Evolutionary conservation across 2,113 vertebrate genomes (phyloP).

Genomic region (Cynocephalus volans): DNA sequence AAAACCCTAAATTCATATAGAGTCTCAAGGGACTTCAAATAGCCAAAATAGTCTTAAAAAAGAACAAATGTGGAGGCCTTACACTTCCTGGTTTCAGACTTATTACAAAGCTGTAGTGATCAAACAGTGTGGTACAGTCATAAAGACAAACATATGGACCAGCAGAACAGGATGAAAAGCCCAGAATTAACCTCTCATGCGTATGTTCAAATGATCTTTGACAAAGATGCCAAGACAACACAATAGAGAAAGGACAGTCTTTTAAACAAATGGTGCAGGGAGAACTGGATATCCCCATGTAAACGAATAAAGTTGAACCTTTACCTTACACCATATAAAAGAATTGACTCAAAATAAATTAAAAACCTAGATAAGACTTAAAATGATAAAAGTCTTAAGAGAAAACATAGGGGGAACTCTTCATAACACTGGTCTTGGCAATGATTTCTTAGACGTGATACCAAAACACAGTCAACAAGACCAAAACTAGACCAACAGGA

Average conservation of each 20-base stretch:
- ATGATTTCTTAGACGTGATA: background rate
- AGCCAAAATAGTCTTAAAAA: background rate
- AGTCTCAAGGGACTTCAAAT: background rate
- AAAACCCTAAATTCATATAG: background rate
- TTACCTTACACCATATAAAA: no score
- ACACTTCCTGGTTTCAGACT: background rate
- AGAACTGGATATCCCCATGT: background rate
- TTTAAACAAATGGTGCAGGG: background rate
- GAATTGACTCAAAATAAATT: background rate
- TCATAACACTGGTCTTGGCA: background rate
- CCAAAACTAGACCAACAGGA: background rate
- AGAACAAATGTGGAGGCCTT: background rate
- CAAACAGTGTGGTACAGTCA: background rate
- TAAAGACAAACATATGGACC: background rate
- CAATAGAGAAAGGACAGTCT: background rate
- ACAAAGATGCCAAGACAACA: background rate
- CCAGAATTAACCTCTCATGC: background rate
- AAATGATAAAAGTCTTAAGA: background rate
- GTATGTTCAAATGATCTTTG: background rate
- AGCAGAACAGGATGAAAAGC: background rate
- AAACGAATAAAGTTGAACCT: background rate
- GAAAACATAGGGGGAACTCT: background rate
- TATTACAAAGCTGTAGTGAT: background rate
- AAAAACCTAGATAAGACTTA: background rate
- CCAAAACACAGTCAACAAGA: background rate